Percentiles rank a stretch among this genome's conserved stretches.
phyloP scores from a whole-genome alignment of 2,113 vertebrate genomes.

The Cinclus cinclus region DNA sequence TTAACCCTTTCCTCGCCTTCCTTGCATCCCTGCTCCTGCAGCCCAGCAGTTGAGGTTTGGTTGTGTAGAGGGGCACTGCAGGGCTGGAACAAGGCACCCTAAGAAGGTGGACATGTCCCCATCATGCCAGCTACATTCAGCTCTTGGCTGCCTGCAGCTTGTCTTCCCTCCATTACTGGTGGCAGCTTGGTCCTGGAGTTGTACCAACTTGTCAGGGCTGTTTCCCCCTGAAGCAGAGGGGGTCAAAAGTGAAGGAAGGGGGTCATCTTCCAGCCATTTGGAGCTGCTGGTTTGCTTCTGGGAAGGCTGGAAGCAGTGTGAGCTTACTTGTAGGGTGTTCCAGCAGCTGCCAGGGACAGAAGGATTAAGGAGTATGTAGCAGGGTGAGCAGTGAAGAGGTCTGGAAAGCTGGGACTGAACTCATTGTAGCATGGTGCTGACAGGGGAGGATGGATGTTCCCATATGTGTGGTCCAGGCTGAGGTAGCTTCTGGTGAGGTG shows the following conservation, averaged over 20 bases:
- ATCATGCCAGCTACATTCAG: neutral
- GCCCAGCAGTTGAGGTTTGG: neutral
- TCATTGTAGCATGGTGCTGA: neutral
- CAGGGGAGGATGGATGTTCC: neutral
- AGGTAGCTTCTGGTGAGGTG: neutral
- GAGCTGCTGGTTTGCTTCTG: neutral
- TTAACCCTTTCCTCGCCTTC: neutral
- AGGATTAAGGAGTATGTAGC: neutral
- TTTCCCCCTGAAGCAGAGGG: neutral
- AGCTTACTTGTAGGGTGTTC: neutral
- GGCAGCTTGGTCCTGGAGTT: neutral
- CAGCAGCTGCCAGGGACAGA: neutral
- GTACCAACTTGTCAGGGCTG: neutral
- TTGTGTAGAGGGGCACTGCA: fast-evolving
- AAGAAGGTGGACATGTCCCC: neutral
- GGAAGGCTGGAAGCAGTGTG: neutral
- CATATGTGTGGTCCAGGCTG: neutral
- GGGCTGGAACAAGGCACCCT: neutral
- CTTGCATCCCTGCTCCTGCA: neutral
- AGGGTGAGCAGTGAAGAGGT: neutral
- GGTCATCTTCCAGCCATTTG: fast-evolving
- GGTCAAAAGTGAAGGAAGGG: neutral
- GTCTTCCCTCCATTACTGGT: fast-evolving
- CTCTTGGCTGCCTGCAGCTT: neutral
- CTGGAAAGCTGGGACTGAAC: neutral